Evolutionary conservation across 2,797 vertebrate species (phyloP), one percentile per base, ranked within the genome.

Genomic region (Apogon talboti): DNA sequence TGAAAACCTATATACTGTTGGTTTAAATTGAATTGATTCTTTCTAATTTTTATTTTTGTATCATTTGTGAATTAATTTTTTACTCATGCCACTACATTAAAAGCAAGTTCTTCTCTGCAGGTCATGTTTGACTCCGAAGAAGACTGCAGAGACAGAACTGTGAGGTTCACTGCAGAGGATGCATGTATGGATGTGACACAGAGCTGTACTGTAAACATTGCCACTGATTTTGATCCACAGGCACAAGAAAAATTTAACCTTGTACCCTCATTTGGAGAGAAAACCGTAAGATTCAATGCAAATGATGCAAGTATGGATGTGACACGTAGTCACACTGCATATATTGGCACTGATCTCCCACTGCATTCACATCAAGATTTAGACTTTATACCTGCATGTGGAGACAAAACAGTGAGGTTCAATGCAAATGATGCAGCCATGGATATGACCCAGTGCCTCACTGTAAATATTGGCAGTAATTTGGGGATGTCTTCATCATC

Each of bases 131-230:
- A 68, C 30, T 14, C 52, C 15, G 75, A 76, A 57, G 74, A 72
- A 21, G 71, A 85, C 53, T 64, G 7, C 66, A 79, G 71, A 53
- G 92, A 96, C 53, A 91, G 85, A 83, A 96, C 96, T 2, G 3
- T 95, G 44, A 72, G 30, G 45, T 81, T 85, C 14, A 37, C 28
- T 41, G 37, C 51, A 37, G 21, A 72, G 8, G 78, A 76, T 0
- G 44, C 66, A 7, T 9, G 15, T 4, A 66, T 83, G 65, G 78
- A 87, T 53, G 28, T 56, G 13, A 56, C 54, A 11, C n/a, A 28
- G n/a, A 28, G 24, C 15, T 42, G 33, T 30, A 45, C 55, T 46
- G 55, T 45, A 33, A 30, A 58, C 7, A 58, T 45, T 35, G 15
- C 42, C 44, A 14, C 28, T 4, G 28, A 78, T 12, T 11, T 46